Percentiles rank a stretch among this genome's conserved stretches.
Conservation (phyloP, 2,888 invertebrate genomes). For the Drosophila paucipuncta region DNA sequence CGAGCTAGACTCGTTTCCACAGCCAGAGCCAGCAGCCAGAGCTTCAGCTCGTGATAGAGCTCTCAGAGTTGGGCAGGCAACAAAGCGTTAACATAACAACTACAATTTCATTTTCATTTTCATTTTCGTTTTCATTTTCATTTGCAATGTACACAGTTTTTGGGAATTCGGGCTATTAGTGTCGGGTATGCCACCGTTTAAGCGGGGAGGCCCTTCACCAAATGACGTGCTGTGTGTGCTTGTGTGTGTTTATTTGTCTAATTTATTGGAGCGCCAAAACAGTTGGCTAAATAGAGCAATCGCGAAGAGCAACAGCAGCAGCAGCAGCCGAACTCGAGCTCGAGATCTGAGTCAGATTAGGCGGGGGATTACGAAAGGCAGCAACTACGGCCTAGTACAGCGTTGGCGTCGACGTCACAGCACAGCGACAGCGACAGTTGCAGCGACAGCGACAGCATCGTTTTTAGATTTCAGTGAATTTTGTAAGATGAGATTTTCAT, state of each 20-base stretch:
- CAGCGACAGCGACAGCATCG: slow-evolving; percentile 19
- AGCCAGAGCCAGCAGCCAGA: slow-evolving; percentile 4
- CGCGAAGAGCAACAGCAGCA: slow-evolving; percentile 45
- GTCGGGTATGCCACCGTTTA: slow-evolving; percentile 73
- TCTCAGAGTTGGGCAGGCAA: slow-evolving; percentile 40
- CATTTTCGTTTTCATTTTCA: slow-evolving; percentile 44
- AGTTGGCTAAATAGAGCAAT: slow-evolving; percentile 78
- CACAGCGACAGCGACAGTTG: slow-evolving; percentile 14
- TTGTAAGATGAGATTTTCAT: slow-evolving; percentile 77
- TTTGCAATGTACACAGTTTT: slow-evolving; percentile 40
- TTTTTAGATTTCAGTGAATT: slow-evolving; percentile 66
- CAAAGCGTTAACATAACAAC: slow-evolving; percentile 77
- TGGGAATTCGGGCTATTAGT: slow-evolving; percentile 60
- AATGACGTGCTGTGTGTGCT: slow-evolving; percentile 26
- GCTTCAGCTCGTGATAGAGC: slow-evolving; percentile 7
- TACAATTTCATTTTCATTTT: slow-evolving; percentile 71
- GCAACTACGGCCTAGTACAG: slow-evolving; percentile 22
- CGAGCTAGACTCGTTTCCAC: background rate
- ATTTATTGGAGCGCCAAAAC: slow-evolving; percentile 71
- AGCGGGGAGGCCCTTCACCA: slow-evolving; percentile 69
- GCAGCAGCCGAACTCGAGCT: background rate
- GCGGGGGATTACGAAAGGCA: slow-evolving; percentile 64
- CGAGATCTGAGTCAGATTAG: slow-evolving; percentile 66
- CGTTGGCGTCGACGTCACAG: slow-evolving; percentile 40
- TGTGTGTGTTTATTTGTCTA: slow-evolving; percentile 75